phyloP scores from a whole-genome alignment of 2,888 invertebrate species.

The Phlogophora meticulosa region DNA sequence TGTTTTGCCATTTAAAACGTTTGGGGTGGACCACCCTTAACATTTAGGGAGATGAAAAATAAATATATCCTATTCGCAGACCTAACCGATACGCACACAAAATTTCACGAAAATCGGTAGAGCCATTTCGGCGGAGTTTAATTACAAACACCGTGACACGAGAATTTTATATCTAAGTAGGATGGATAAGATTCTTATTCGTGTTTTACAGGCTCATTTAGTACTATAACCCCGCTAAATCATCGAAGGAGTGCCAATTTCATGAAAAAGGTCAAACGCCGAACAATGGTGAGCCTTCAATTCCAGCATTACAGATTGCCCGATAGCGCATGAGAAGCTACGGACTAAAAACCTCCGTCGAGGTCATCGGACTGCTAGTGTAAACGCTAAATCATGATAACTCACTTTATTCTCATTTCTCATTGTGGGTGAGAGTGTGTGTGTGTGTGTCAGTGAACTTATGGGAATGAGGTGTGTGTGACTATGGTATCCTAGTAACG shows the following conservation, averaged over 20 bases:
- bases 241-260: conserved; percentile 33
- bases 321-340: conserved; percentile 64
- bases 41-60: no score
- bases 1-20: no score
- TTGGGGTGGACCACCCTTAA: no score
- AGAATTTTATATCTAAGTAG: no score
- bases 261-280: conserved; percentile 57
- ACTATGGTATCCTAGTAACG: conserved; percentile 53
- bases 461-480: conserved; percentile 51
- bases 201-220: conserved; percentile 1
- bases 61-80: no score
- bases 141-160: no score
- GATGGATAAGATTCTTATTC: no score
- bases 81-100: no score
- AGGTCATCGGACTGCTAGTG: conserved; percentile 55
- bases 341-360: conserved; percentile 49
- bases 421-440: conserved; percentile 29
- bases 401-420: conserved; percentile 42
- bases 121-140: no score
- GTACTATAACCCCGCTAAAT: conserved; percentile 11
- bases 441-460: conserved; percentile 52
- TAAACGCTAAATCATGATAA: conserved; percentile 54
- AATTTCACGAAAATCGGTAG: no score
- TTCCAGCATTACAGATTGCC: conserved; percentile 55
- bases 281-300: conserved; percentile 63